phyloP scores from a whole-genome alignment of 2,113 vertebrate genomes.

The Carlito syrichta region DNA sequence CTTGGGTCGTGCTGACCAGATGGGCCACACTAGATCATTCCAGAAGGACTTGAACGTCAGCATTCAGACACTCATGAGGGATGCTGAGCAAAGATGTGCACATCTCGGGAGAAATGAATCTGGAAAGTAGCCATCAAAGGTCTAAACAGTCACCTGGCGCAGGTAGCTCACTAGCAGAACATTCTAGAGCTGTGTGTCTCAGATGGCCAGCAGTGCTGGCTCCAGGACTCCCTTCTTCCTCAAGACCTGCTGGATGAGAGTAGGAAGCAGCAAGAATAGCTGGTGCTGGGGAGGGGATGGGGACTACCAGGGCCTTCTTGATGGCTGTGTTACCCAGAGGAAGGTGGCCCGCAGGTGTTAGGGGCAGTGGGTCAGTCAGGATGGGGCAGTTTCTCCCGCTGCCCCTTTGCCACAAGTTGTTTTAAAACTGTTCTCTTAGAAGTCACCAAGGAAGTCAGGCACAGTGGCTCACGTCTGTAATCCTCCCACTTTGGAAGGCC shows the following conservation, averaged over 20 bases:
- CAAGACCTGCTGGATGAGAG: accelerated
- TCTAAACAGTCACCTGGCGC: not conserved
- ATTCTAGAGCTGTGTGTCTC: not conserved
- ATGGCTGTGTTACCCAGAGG: not conserved
- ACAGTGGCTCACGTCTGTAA: no score
- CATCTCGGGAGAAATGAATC: not conserved
- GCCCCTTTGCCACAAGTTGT: not conserved
- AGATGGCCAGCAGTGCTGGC: accelerated
- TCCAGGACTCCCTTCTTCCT: not conserved
- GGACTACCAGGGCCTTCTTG: no score
- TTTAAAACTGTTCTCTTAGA: not conserved
- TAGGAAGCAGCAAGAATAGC: not conserved
- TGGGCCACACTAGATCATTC: not conserved
- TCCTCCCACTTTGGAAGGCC: no score
- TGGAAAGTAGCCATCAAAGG: not conserved
- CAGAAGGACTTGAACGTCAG: not conserved
- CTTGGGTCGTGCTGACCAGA: not conserved
- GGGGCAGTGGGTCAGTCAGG: not conserved
- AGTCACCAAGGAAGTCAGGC: not conserved
- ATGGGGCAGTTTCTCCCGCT: not conserved
- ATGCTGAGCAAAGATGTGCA: not conserved
- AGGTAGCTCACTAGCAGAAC: accelerated
- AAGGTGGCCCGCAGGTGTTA: not conserved
- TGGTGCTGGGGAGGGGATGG: accelerated
- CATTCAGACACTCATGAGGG: not conserved